Evolutionary conservation across 1,140 invertebrate species (phyloP).

Genomic region (Leptinotarsa defecta): DNA sequence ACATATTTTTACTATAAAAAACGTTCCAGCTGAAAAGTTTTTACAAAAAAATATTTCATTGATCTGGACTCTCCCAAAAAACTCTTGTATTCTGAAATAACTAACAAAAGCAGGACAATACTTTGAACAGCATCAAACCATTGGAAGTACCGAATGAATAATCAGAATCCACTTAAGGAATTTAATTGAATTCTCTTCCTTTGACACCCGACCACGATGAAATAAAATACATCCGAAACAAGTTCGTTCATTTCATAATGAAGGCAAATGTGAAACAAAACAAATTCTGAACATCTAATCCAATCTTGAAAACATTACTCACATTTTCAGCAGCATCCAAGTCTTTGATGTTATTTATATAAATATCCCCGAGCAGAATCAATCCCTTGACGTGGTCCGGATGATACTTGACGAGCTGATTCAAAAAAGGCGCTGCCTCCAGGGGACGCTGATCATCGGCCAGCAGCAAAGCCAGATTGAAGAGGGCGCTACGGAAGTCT

Average conservation of each 20-base stretch:
- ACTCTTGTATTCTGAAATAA: too few relatives aligned
- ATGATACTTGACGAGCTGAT: slow-evolving; percentile 88
- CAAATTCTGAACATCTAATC: not conserved
- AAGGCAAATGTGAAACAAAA: not conserved
- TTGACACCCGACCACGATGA: too few relatives aligned
- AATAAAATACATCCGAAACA: not conserved
- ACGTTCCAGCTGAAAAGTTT: too few relatives aligned
- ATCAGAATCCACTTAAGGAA: not conserved
- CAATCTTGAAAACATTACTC: slow-evolving; percentile 52
- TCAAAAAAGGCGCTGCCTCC: slow-evolving; percentile 90
- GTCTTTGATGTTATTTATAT: slow-evolving; percentile 95
- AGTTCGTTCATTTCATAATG: not conserved
- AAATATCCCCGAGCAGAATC: slow-evolving; percentile 93
- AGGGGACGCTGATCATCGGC: slow-evolving; percentile 85
- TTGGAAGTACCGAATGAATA: not conserved
- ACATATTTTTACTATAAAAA: too few relatives aligned
- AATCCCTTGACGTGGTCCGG: slow-evolving; percentile 94
- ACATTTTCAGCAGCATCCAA: slow-evolving; percentile 89
- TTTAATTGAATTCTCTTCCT: not conserved
- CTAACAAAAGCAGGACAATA: too few relatives aligned
- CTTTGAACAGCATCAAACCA: too few relatives aligned
- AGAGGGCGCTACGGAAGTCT: slow-evolving; percentile 89
- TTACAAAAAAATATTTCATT: too few relatives aligned
- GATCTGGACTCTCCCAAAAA: too few relatives aligned
- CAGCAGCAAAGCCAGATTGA: slow-evolving; percentile 90